Evolutionary conservation across 2,888 invertebrate species (phyloP), one percentile per base, ranked within the genome.

Genomic region (Odontocolon sp.): DNA sequence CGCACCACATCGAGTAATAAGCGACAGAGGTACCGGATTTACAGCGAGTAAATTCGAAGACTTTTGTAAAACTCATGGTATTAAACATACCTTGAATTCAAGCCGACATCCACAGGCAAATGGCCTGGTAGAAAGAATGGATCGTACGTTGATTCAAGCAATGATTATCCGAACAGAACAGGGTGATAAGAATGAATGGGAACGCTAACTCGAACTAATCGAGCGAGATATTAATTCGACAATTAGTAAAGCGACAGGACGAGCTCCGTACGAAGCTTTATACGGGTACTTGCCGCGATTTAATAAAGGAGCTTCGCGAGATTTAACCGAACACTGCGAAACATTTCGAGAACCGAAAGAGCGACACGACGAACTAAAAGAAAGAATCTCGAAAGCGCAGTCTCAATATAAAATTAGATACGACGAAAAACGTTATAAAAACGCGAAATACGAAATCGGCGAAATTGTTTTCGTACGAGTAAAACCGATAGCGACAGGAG

Each of bases 51-150:
- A 11, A 42, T 69, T 69, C 5, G 36, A 31, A 6, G 9, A 59
- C n/a, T 69, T 69, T 9, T 70, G 61, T 18, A 52, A 5, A 9
- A 26, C 11, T 14, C 42, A 64, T 9, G 77, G 77, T 1, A 59
- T 73, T 16, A 28, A 67, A 42, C 76, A 73, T 33, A 68, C 52
- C 0, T 38, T 78, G 4, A 82, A 70, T 50, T 73, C 78, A 2
- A 52, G 68, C 0, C 8, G 74, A 36, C 76, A 77, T 45, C 79
- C 79, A 0, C 81, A 79, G 50, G 80, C 73, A 0, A 80, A 81
- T 31, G 77, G 78, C 2, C 61, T 61, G 2, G 31, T 61, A 56
- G 31, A 82, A 50, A 23, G 81, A 9, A 77, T 78, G 6, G 77
- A 76, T 18, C 52, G 54, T 11, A 73, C 79, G 4, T 31, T 80